Evolutionary conservation across 1,140 invertebrate genomes (phyloP), one percentile per base, ranked within the genome.

Genomic region (Leptestheria dahalacensis): DNA sequence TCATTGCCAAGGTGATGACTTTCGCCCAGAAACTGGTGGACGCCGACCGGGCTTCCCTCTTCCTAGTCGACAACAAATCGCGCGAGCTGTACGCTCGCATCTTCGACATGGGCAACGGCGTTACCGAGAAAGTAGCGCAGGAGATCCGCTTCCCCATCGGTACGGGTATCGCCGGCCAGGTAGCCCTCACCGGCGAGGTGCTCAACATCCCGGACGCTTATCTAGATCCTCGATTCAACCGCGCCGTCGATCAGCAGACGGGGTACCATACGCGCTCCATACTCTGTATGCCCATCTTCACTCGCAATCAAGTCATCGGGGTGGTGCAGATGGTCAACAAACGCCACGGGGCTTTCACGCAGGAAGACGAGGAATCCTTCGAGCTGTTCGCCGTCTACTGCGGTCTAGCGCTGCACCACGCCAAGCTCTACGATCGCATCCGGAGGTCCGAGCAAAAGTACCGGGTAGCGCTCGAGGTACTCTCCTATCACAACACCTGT

Each of bases 291-390:
- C 88, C 88, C 0, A 86, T 91, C 51, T 81, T 83, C 76, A 87
- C 87, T 51, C 72, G 84, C 61, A 79, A 80, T 18, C 76, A 75
- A 62, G 79, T 88, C 10, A 86, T 88, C 54, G 87, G 86, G 9
- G 86, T 91, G 1, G 84, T 91, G 2, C 87, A 91, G 73, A 90
- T 91, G 86, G 85, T 90, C 0, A 90, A 90, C 68, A 90, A 90
- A 70, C 71, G 78, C 23, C 71, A 74, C 29, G 82, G 82, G 2
- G 68, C 69, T 23, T 90, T 90, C 67, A 84, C 77, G 11, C 64
- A 72, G 63, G 79, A 82, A 54, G 88, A 91, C 67, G 85, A 89
- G 72, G 82, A 84, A 65, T 80, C 84, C 1, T 91, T 91, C 73
- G 82, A 86, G 70, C 84, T 81, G 49, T 90, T 90, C 69, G 86